Percentiles rank a stretch among this genome's conserved stretches.
Evolutionary conservation across 1,140 invertebrate genomes (phyloP).

Genomic region (Homalodisca vitripennis): DNA sequence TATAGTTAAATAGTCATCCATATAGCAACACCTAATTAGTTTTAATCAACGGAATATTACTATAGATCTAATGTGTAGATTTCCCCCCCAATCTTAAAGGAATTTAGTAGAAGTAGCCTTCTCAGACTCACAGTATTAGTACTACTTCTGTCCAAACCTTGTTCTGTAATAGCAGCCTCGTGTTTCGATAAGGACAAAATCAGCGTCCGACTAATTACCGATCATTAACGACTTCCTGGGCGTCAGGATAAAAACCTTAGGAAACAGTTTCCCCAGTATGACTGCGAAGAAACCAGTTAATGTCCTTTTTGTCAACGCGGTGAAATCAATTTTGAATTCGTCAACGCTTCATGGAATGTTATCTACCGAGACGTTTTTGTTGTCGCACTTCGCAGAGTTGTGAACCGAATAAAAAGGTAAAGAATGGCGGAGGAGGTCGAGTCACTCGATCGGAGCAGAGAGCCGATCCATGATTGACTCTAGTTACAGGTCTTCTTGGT

Average conservation of each 20-base stretch:
- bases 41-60: too few species aligned
- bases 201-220: neutral
- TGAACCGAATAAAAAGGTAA: constrained; percentile 31
- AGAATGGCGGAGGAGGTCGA: constrained; percentile 10
- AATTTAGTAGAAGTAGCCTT: too few species aligned
- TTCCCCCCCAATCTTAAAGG: too few species aligned
- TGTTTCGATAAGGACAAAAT: too few species aligned
- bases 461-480: neutral
- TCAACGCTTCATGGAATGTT: constrained; percentile 29
- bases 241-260: constrained; percentile 16
- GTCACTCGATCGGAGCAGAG: neutral
- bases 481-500: neutral
- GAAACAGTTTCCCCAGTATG: constrained; percentile 23
- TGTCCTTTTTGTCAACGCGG: constrained; percentile 19
- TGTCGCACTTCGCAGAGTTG: constrained; percentile 22
- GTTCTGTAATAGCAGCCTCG: too few species aligned
- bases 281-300: constrained; percentile 11
- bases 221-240: constrained; percentile 12
- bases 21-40: too few species aligned
- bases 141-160: too few species aligned
- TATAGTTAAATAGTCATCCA: too few species aligned
- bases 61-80: too few species aligned
- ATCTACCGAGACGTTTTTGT: constrained; percentile 20
- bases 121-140: too few species aligned
- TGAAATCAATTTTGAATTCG: constrained; percentile 30